Evolutionary conservation across 2,113 vertebrate genomes (phyloP), one percentile per base, ranked within the genome.

Genomic region (Damaliscus lunatus): DNA sequence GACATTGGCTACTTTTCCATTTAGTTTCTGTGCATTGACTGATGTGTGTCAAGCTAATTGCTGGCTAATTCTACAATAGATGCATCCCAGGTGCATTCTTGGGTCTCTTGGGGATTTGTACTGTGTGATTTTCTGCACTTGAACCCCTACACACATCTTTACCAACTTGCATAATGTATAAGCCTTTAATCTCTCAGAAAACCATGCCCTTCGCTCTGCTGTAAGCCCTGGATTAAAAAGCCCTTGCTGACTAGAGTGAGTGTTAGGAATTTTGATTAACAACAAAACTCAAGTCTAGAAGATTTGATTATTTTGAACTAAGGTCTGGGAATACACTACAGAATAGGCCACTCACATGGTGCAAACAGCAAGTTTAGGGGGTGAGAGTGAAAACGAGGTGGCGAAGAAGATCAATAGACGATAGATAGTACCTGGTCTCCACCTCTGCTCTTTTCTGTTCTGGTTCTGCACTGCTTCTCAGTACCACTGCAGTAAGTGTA

Each of bases 221-320:
- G 10, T 84, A 77, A 94, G 5, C 23, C 25, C 36, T 74, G 81
- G 40, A 74, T 90, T 94, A 92, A 92, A 92, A 83, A 55, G 60
- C 36, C 21, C n/a, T 64, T 82, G 36, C 23, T 90, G 43, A 52
- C 25, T 64, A 60, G 84, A 84, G 9, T 95, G 8, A 53, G n/a
- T 64, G 23, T 62, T 50, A 94, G 60, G 64, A 90, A 95, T 97
- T 90, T 81, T 88, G 46, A 94, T 88, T 81, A 90, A 92, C 12
- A 88, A 6, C 46, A 92, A 60, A 94, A 95, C 23, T 43, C 21
- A 85, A 71, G n/a, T 90, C n/a, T 90, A 50, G 60, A 87, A 93
- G 40, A 55, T 50, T 82, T 40, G 21, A 53, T 80, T 91, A n/a
- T 87, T 92, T 94, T 62, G 50, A 90, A 94, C 25, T 85, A 3